Percentiles rank a stretch among this genome's conserved stretches.
Conservation (phyloP, 2,113 vertebrate species). For the Piaya cayana region DNA sequence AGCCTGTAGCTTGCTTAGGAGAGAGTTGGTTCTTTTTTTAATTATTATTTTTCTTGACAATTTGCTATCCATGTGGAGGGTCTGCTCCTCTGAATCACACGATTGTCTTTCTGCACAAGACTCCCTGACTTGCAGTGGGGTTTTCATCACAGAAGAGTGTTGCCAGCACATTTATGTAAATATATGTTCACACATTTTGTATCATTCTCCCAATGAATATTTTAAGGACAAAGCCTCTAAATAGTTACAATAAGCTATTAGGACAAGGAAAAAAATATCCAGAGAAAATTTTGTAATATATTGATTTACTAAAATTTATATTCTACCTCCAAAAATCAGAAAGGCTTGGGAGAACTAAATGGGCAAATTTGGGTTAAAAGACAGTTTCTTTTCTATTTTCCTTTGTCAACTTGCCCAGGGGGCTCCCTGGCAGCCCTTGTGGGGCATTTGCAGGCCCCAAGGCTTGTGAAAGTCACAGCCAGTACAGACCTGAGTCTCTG, state of each 20-base stretch:
- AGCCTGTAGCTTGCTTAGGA: background rate
- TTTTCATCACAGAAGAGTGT: background rate
- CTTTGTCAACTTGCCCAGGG: background rate
- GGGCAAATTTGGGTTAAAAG: background rate
- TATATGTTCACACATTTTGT: background rate
- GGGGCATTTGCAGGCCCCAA: no score
- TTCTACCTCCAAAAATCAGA: background rate
- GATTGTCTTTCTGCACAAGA: background rate
- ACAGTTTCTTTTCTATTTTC: accelerated
- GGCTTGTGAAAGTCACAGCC: background rate
- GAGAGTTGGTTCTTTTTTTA: background rate
- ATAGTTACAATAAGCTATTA: background rate
- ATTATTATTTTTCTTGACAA: background rate
- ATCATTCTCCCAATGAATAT: background rate
- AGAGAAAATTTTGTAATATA: background rate
- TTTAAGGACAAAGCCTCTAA: background rate
- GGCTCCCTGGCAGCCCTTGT: accelerated
- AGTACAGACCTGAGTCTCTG: background rate
- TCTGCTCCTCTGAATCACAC: background rate
- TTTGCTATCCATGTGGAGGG: background rate
- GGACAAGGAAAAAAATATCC: background rate
- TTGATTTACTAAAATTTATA: background rate
- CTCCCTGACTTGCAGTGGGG: background rate
- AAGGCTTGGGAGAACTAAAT: background rate
- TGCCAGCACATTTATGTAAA: background rate